These are phyloP conservation scores for Xiphophorus couchianus DNA, from an alignment of 2,113 vertebrate genomes.

Conservation along the genomic window DNA sequence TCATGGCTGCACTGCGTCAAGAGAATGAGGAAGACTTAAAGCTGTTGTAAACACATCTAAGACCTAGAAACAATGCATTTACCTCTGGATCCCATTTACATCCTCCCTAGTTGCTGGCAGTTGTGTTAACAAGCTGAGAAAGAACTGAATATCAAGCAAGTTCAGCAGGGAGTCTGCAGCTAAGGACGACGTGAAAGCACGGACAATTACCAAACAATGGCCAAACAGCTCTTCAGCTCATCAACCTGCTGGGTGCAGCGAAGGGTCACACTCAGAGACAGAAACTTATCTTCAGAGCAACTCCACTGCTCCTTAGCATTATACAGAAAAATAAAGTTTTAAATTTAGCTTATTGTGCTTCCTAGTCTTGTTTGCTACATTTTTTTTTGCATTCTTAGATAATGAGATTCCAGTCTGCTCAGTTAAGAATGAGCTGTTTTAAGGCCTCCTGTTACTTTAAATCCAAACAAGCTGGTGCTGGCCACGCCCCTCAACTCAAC, in stretches of 20 bases:
- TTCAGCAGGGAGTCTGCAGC: slow-evolving; percentile 66
- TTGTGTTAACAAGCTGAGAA: slow-evolving; percentile 39
- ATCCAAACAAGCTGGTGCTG: too few species aligned
- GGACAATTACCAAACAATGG: slow-evolving; percentile 77
- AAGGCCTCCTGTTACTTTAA: too few species aligned
- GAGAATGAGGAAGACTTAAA: background rate
- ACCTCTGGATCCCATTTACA: slow-evolving; percentile 6
- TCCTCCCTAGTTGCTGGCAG: slow-evolving; percentile 11
- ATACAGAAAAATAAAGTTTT: slow-evolving; percentile 1
- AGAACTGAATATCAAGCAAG: slow-evolving; percentile 69
- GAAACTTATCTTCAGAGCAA: slow-evolving; percentile 39
- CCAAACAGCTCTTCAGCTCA: slow-evolving; percentile 66
- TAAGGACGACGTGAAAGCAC: slow-evolving; percentile 60
- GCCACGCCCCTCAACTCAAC: too few species aligned
- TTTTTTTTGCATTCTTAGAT: too few species aligned
- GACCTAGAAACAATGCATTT: background rate
- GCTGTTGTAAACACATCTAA: slow-evolving; percentile 1
- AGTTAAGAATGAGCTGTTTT: too few species aligned
- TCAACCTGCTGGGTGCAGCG: slow-evolving; percentile 69
- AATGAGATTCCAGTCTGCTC: too few species aligned
- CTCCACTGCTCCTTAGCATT: slow-evolving; percentile 2
- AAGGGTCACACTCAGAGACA: slow-evolving; percentile 64
- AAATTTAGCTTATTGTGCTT: too few species aligned
- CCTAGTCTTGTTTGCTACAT: too few species aligned
- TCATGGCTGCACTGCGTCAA: background rate